Evolutionary conservation across 2,797 vertebrate species (phyloP).

Genomic region (Passerculus sandwichensis): DNA sequence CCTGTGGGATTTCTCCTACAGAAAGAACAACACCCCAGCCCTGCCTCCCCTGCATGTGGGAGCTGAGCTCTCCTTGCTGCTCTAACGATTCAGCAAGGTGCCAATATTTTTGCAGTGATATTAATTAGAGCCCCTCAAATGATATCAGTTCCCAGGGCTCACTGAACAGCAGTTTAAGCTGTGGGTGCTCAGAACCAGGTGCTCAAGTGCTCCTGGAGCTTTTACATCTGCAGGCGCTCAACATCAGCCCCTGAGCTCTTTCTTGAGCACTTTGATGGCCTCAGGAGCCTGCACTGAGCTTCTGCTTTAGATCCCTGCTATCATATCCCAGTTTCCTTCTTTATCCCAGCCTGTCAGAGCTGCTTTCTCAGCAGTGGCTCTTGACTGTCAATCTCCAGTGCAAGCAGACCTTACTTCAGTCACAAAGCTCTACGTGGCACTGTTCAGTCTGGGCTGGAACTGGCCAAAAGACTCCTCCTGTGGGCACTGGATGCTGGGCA

Average conservation of each 20-base stretch:
- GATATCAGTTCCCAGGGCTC: not conserved
- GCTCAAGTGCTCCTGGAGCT: not conserved
- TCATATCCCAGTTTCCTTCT: not conserved
- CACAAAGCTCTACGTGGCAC: fast-evolving
- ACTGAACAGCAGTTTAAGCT: not conserved
- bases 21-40: not conserved
- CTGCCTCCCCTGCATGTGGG: not conserved
- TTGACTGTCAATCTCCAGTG: not conserved
- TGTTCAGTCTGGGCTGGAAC: not conserved
- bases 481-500: not conserved
- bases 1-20: not conserved
- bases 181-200: not conserved
- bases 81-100: not conserved
- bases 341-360: not conserved
- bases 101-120: not conserved
- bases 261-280: not conserved
- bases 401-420: not conserved
- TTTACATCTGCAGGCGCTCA: not conserved
- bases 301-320: not conserved
- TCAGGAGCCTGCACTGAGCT: not conserved
- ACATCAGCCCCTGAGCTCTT: not conserved
- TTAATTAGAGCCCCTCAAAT: not conserved
- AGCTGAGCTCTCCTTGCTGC: not conserved
- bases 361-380: not conserved
- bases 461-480: not conserved